Percentiles rank a stretch among this genome's conserved stretches.
These are phyloP conservation scores for Lasioglossum malachurum DNA, from an alignment of 2,888 invertebrate species.

Conservation along the genomic window DNA sequence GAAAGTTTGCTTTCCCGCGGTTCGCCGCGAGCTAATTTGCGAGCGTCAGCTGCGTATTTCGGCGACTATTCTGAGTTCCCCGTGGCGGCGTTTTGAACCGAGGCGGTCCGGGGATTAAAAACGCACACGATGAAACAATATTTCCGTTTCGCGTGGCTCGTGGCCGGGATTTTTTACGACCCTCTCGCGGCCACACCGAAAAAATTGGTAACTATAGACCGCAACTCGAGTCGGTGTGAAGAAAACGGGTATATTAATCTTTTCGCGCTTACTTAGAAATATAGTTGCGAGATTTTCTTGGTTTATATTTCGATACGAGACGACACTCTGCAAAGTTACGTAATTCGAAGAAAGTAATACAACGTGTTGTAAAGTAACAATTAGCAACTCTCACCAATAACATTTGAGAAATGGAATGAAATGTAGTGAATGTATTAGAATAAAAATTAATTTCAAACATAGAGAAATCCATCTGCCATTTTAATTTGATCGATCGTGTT, in stretches of 20 bases:
- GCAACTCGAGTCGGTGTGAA: not conserved
- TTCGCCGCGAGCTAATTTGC: constrained; percentile 69
- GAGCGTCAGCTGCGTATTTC: constrained; percentile 71
- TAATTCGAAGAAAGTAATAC: not conserved
- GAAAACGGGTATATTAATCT: not conserved
- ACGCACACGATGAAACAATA: constrained; percentile 47
- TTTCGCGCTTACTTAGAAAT: not conserved
- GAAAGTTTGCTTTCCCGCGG: constrained; percentile 62
- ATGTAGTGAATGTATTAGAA: not conserved
- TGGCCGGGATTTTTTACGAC: constrained; percentile 28
- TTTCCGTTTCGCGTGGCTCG: constrained; percentile 21
- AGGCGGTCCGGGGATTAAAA: constrained; percentile 44
- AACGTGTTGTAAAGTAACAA: not conserved
- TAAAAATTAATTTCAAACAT: not conserved
- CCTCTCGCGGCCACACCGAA: not conserved
- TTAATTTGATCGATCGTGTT: not conserved
- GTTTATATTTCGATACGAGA: not conserved
- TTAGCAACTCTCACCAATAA: not conserved
- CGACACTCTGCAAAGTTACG: too few relatives aligned
- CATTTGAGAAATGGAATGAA: not conserved
- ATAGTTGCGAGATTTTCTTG: not conserved
- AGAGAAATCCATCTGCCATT: not conserved
- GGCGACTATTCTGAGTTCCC: constrained; percentile 66
- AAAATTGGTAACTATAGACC: not conserved
- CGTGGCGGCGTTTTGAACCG: constrained; percentile 33